Evolutionary conservation across 2,888 invertebrate species (phyloP), one percentile per base, ranked within the genome.

Genomic region (Aleiodes testaceus): DNA sequence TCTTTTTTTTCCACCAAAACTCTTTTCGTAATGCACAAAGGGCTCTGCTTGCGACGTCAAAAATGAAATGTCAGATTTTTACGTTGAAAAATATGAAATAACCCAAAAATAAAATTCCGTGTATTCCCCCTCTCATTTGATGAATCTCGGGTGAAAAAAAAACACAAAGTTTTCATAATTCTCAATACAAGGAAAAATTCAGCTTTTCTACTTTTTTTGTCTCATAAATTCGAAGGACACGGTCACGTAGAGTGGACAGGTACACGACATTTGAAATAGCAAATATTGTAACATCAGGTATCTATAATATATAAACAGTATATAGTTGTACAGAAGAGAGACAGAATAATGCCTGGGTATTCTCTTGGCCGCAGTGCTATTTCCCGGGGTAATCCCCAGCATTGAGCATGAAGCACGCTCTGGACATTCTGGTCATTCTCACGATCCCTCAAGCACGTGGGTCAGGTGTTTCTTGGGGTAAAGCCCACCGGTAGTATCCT

Each of bases 371-470:
- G 73, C 74, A 74, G 77, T 68, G 74, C 53, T 70, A 53, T 63
- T 69, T 69, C 47, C 74, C 75, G 66, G 61, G 70, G 75, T 83
- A 83, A 83, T 83, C 82, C 79, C 72, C 74, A 66, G 75, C 66
- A 80, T 77, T 74, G 65, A 73, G 72, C 76, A 72, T 66, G 76
- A 69, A 74, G 79, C 83, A 83, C 83, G 83, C 78, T 72, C 73
- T 42, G 59, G 75, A 75, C 75, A 80, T 81, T 81, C 80, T 78
- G 77, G 72, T 78, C 77, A 80, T 81, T 79, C 79, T 77, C 79
- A 81, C 79, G 79, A 79, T 74, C 75, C 72, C 68, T 68, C 63
- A 18, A 50, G 50, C 72, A 59, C 63, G 52, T 67, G 53, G 69
- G 73, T 77, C 75, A 73, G 74, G 75, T 77, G 73, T 69, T 70